Evolutionary conservation across 2,888 invertebrate species (phyloP), one percentile per base, ranked within the genome.

Genomic region (Mesoligia furuncula): DNA sequence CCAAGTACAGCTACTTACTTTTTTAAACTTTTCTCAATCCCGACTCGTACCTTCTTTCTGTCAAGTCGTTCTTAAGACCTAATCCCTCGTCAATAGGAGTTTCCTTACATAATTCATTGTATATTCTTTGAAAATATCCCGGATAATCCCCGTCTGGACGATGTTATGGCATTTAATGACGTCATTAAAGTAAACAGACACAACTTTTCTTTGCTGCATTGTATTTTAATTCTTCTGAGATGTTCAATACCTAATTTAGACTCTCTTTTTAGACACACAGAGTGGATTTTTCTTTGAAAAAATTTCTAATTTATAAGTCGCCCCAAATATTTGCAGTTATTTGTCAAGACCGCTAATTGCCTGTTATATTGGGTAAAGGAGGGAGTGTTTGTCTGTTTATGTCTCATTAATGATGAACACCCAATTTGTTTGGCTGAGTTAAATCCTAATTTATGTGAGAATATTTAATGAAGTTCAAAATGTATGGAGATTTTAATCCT

Each of bases 301-400:
- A 0, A 1, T 39, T 72, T 80, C 81, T 88, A 86, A 87, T 85
- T 87, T 90, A 75, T 71, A 82, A 85, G 36, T 86, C 91, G 89
- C 92, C 93, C 92, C 88, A 90, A 90, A 93, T 92, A 90, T 92
- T 90, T 88, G 89, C 88, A 91, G 92, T 92, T 95, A 93, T 94
- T 95, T 95, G 94, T 94, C 93, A 93, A 92, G 91, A 91, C 88
- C 92, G 90, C 93, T 95, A 95, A 95, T 95, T 95, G 94, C 92
- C 93, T 92, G 91, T 92, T 93, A 91, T 86, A 89, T 89, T 86
- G 81, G 67, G 72, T 75, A 80, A 81, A 89, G 48, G 77, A 87
- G 90, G 90, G 90, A 87, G 84, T 91, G 89, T 90, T 90, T 91
- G 88, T 86, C 77, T 88, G 85, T 90, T 91, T 92, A 92, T 89